phyloP scores from a whole-genome alignment of 2,888 invertebrate species.

The Magallana nippona region DNA sequence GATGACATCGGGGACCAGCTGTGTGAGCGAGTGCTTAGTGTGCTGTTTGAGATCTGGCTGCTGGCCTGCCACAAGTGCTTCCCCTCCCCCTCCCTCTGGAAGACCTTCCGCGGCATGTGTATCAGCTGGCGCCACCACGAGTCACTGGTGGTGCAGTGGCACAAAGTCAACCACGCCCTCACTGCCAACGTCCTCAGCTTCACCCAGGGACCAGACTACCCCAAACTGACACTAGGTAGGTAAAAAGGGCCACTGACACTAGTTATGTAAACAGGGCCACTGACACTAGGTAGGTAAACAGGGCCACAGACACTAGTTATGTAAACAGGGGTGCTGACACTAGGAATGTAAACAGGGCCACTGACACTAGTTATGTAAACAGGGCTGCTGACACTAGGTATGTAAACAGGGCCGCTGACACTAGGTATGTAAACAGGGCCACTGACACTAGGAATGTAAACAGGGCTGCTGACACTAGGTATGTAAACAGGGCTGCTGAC shows the following conservation, averaged over 20 bases:
- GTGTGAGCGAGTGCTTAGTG: constrained; percentile 95
- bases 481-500: too few species aligned
- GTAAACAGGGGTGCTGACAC: too few species aligned
- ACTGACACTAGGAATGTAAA: too few species aligned
- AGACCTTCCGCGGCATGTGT: constrained; percentile 94
- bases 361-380: too few species aligned
- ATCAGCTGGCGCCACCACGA: constrained; percentile 96
- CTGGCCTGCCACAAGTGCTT: constrained; percentile 90
- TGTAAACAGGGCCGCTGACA: too few species aligned
- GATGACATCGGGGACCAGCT: constrained; percentile 97
- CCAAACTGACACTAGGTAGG: constrained; percentile 78
- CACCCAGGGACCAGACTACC: constrained; percentile 87
- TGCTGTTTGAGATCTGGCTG: constrained; percentile 93
- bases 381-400: too few species aligned
- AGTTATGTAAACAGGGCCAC: constrained; percentile 38
- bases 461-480: too few species aligned
- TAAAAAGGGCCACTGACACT: constrained; percentile 16
- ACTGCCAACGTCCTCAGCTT: constrained; percentile 90
- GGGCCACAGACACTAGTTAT: constrained; percentile 81
- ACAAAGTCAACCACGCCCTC: constrained; percentile 92
- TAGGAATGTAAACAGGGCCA: too few species aligned
- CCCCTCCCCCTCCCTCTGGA: constrained; percentile 97
- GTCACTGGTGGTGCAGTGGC: constrained; percentile 96
- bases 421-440: too few species aligned
- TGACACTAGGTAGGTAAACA: constrained; percentile 75